phyloP scores from a whole-genome alignment of 2,797 vertebrate species.

The Pogoniulus pusillus region DNA sequence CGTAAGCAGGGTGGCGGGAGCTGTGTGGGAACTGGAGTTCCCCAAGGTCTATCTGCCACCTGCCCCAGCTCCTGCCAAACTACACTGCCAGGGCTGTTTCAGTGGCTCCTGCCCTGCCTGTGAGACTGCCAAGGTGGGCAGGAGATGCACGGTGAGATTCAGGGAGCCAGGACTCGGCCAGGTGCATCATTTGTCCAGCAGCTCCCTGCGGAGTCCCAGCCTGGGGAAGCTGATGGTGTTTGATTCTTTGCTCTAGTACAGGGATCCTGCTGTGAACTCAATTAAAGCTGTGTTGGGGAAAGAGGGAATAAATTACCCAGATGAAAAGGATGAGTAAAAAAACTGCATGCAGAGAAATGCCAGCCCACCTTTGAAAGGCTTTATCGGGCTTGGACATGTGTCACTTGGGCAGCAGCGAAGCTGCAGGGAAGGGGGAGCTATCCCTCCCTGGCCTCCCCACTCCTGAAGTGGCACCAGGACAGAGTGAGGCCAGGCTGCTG shows the following conservation, averaged over 20 bases:
- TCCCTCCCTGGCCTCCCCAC: background rate
- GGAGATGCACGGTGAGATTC: background rate
- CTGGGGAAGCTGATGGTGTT: background rate
- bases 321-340: slow-evolving; percentile 34
- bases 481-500: background rate
- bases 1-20: accelerated
- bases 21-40: accelerated
- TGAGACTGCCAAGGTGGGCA: background rate
- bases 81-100: accelerated
- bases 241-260: background rate
- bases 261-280: slow-evolving; percentile 44
- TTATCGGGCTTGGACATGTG: background rate
- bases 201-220: background rate
- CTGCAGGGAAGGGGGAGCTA: background rate
- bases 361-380: slow-evolving; percentile 28
- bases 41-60: background rate
- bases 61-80: background rate
- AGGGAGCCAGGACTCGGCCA: background rate
- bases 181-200: background rate
- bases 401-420: background rate
- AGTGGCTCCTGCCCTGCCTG: background rate
- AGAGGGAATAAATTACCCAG: slow-evolving; percentile 36
- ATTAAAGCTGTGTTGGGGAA: slow-evolving; percentile 31
- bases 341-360: background rate
- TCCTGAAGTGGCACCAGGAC: background rate